Evolutionary conservation across 2,888 invertebrate species (phyloP), one percentile per base, ranked within the genome.

Genomic region (Tuberolachnus salignus): DNA sequence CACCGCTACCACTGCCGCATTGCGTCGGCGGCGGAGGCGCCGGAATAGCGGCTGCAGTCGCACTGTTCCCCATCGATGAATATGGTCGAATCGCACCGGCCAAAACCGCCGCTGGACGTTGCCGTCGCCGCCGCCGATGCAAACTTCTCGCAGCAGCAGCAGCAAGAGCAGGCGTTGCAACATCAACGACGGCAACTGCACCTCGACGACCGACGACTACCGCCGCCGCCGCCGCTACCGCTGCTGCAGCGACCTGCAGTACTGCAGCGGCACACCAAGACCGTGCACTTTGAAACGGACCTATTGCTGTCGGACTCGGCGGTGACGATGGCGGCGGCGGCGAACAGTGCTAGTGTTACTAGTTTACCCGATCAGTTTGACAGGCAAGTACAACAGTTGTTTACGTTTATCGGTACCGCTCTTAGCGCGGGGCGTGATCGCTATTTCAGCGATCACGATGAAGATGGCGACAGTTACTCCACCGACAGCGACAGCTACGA

Each of bases 361-460:
- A 83, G 86, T 86, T 84, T 87, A 86, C 83, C 83, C 44, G 83
- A 83, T 49, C 75, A 83, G 81, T 83, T 83, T 82, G 83, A 84
- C 73, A 81, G 82, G 69, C 83, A 83, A 86, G 92, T 92, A 69
- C 92, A 92, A 86, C 91, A 92, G 86, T 87, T 93, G 83, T 93
- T 92, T 86, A 92, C 92, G 86, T 93, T 93, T 84, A 92, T 93
- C 83, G 92, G 92, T 85, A 90, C 91, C 82, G 92, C 92, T 74
- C 86, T 93, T 82, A 92, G 92, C 85, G 91, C 92, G 69, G 90
- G 90, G 83, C 90, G 91, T 81, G 90, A 90, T 83, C 90, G 16
- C 8, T 19, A 13, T 26, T 44, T 44, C 11, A 21, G 19, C 55
- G 44, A 42, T 49, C 59, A 51, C 57, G 75, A 71, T 42, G 49